These are phyloP conservation scores for Pyxicephalus adspersus DNA, from an alignment of 2,113 vertebrate genomes.

Conservation along the genomic window DNA sequence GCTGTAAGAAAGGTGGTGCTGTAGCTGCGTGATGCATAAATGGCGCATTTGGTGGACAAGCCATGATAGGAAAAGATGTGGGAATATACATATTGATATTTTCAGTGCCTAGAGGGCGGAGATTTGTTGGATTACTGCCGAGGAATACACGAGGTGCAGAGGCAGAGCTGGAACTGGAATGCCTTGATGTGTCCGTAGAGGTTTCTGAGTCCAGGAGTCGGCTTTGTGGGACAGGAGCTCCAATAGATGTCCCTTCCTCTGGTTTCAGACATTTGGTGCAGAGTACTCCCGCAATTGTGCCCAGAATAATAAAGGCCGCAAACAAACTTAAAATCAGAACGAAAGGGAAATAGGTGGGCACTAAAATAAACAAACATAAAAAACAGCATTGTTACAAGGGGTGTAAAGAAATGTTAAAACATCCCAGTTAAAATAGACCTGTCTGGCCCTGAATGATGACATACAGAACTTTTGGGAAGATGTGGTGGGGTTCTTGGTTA, in stretches of 20 bases:
- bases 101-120: constrained; percentile 55
- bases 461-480: too few relatives aligned
- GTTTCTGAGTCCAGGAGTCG: constrained; percentile 64
- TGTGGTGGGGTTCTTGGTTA: too few relatives aligned
- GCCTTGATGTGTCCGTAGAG: constrained; percentile 59
- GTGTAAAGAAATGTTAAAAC: too few relatives aligned
- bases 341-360: constrained; percentile 70
- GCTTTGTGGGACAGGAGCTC: constrained; percentile 59
- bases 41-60: constrained; percentile 44
- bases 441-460: too few relatives aligned
- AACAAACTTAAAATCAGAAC: constrained; percentile 67
- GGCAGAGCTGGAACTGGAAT: constrained; percentile 63
- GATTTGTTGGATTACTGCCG: constrained; percentile 36
- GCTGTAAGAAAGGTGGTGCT: constrained; percentile 56
- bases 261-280: constrained; percentile 69
- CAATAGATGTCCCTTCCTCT: constrained; percentile 54
- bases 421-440: too few relatives aligned
- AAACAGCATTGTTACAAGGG: neutral
- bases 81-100: constrained; percentile 57
- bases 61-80: constrained; percentile 51
- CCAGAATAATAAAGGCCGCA: constrained; percentile 62
- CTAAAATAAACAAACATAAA: constrained; percentile 58
- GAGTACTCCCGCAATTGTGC: constrained; percentile 66
- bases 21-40: constrained; percentile 52
- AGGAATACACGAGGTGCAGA: constrained; percentile 54